phyloP scores from a whole-genome alignment of 2,113 vertebrate species.

The Corythaixoides concolor region DNA sequence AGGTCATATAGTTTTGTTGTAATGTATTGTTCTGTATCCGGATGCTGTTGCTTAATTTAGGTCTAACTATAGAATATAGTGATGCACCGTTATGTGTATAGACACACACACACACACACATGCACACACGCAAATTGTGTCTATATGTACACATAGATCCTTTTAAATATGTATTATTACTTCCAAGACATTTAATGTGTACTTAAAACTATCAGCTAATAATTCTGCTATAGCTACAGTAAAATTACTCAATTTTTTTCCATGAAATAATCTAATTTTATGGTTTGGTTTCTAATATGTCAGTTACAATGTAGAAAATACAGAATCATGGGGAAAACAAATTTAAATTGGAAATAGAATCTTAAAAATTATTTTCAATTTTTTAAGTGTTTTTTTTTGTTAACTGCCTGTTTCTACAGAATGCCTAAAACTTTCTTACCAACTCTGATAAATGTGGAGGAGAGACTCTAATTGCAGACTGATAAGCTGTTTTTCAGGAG shows the following conservation, averaged over 20 bases:
- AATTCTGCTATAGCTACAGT: not conserved
- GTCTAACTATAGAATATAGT: not conserved
- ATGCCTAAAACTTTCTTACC: not conserved
- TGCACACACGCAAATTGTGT: not conserved
- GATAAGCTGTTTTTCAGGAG: not conserved
- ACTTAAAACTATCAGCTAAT: not conserved
- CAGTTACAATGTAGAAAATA: not conserved
- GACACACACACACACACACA: not conserved
- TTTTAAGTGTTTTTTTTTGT: not conserved
- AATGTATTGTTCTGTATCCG: conserved; percentile 26
- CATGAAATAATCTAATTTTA: not conserved
- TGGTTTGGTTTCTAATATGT: not conserved
- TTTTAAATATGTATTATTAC: not conserved
- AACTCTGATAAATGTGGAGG: not conserved
- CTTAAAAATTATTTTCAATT: not conserved
- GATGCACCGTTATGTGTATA: not conserved
- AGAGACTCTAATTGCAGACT: not conserved
- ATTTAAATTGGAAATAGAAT: not conserved
- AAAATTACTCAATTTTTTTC: not conserved
- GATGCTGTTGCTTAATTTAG: conserved; percentile 13
- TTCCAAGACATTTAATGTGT: not conserved
- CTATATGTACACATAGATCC: not conserved
- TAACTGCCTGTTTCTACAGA: not conserved
- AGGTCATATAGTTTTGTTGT: conserved; percentile 7
- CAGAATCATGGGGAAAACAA: not conserved